These are phyloP conservation scores for Oscheius sp. DNA, from an alignment of 2,888 invertebrate species.

Conservation along the genomic window DNA sequence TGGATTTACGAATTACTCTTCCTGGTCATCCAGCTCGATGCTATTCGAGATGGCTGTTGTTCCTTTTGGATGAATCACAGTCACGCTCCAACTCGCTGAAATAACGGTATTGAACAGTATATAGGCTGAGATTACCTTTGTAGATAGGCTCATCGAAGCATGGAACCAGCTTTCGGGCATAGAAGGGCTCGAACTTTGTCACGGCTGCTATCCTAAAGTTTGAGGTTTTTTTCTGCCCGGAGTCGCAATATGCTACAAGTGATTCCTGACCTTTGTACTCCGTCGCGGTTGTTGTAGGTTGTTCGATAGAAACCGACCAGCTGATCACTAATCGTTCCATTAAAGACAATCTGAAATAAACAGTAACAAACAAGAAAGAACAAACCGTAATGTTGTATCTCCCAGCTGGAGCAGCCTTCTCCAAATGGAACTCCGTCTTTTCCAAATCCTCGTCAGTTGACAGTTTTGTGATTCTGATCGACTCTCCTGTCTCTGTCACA, in stretches of 20 bases:
- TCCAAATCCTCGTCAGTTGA: constrained; percentile 1
- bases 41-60: constrained; percentile 62
- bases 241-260: not conserved
- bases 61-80: constrained; percentile 65
- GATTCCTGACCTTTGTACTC: constrained; percentile 44
- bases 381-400: constrained; percentile 10
- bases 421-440: constrained; percentile 14
- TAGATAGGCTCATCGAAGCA: constrained; percentile 71
- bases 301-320: constrained; percentile 68
- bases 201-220: constrained; percentile 59
- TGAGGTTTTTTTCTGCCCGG: not conserved
- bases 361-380: not conserved
- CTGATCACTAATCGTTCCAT: constrained; percentile 41
- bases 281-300: constrained; percentile 58
- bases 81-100: constrained; percentile 63
- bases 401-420: not conserved
- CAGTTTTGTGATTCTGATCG: not conserved
- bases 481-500: constrained; percentile 7
- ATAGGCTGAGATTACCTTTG: constrained; percentile 41
- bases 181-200: constrained; percentile 71
- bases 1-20: not conserved
- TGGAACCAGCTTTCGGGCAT: constrained; percentile 69
- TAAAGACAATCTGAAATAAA: constrained; percentile 41
- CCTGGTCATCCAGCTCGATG: constrained; percentile 32
- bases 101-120: too few species aligned